Base-by-base conservation (phyloP, 1,140 invertebrate species). In the Colletes latitarsis region DNA sequence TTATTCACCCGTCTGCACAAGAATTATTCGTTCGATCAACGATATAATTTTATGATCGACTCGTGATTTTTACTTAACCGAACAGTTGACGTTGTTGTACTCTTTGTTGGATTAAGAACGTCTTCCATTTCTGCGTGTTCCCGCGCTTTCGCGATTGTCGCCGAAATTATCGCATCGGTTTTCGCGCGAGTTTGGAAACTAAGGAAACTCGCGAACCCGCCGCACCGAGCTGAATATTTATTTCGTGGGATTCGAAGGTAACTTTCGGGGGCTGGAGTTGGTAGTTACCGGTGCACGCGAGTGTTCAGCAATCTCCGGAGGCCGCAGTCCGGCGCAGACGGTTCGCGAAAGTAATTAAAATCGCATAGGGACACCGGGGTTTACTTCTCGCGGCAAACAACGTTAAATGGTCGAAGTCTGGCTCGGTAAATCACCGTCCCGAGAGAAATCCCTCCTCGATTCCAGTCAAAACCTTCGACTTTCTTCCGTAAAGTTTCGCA, bases 301-400 rank as follows among this genome's bases (percentile, higher is more conserved):
- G 41, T n/a, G 75, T 70, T 21, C 66, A 6, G 66, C 75, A 70
- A 70, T 77, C 75, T 70, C 75, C 43, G 53, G 76, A 77, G 67
- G 64, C 52, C 64, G 53, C 74, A 63, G 43, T 30, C 73, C 49
- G 62, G 62, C n/a, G 57, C 57, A 67, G 64, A 43, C 43, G 64
- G 64, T 60, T 77, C 67, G 46, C 76, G 76, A 77, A 71, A 77
- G 76, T 77, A 77, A 77, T 77, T 77, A 77, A 77, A 77, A 71
- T 77, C 76, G 76, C 76, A 71, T 77, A 77, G 76, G 30, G 76
- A 77, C 76, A 71, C 46, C 43, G 76, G 67, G 66, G 19, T 53
- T 77, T 67, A 49, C 76, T 43, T 57, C 67, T 62, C 43, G 55
- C 30, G 46, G 67, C 67, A 60, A 71, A 70, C 67, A 70, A 62